Percentiles rank a stretch among this genome's conserved stretches.
Evolutionary conservation across 2,113 vertebrate genomes (phyloP).

Genomic region (Ciconia boyciana): DNA sequence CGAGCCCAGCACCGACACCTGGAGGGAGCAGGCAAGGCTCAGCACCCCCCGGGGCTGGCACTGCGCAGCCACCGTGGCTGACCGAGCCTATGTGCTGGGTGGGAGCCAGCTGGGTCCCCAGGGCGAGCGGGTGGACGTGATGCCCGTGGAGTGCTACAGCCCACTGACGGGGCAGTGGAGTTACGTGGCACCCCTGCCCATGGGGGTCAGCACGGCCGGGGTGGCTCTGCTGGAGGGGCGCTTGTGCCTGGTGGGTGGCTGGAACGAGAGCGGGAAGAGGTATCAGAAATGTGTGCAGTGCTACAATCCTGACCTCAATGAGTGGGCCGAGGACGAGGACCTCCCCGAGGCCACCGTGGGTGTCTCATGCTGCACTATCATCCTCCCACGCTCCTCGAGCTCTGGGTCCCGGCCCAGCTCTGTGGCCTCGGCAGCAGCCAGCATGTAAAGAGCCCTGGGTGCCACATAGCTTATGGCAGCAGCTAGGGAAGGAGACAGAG

Average conservation of each 20-base stretch:
- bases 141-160: conserved; percentile 77
- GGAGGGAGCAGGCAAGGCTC: conserved; percentile 72
- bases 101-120: conserved; percentile 81
- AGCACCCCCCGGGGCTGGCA: conserved; percentile 83
- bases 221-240: conserved; percentile 68
- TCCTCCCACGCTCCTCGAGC: conserved; percentile 62
- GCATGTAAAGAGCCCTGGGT: neutral
- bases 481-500: neutral
- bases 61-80: conserved; percentile 65
- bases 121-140: conserved; percentile 79
- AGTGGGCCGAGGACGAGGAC: conserved; percentile 74
- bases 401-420: conserved; percentile 54
- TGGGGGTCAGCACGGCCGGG: conserved; percentile 81
- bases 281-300: conserved; percentile 79
- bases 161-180: conserved; percentile 69
- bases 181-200: conserved; percentile 65
- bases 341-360: conserved; percentile 81
- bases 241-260: conserved; percentile 79
- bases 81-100: conserved; percentile 77
- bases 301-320: conserved; percentile 77
- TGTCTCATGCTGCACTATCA: conserved; percentile 81
- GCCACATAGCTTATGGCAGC: neutral
- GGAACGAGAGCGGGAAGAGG: conserved; percentile 82
- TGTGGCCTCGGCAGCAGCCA: neutral
- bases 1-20: conserved; percentile 65